Percentiles rank a stretch among this genome's conserved stretches.
Evolutionary conservation across 2,888 invertebrate genomes (phyloP).

Genomic region (Chouioia cunea): DNA sequence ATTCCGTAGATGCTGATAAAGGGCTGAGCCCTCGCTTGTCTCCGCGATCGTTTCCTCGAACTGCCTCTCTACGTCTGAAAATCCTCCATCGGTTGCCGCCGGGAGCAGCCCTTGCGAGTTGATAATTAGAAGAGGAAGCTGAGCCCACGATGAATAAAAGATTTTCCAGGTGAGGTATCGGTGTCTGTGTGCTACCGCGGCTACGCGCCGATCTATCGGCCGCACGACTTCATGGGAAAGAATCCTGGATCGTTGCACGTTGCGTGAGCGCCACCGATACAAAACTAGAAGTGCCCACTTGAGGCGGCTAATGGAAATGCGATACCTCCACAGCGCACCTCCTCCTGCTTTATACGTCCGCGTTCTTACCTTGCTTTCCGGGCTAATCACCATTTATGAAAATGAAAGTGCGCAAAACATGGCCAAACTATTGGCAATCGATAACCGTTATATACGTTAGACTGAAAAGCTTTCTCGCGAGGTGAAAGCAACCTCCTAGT

Average conservation of each 20-base stretch:
- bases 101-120: constrained; percentile 31
- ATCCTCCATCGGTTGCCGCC: not conserved
- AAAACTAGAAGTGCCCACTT: not conserved
- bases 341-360: too few species aligned
- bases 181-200: constrained; percentile 52
- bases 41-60: constrained; percentile 23
- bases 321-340: not conserved
- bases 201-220: constrained; percentile 5
- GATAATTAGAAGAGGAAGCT: constrained; percentile 55
- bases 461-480: too few species aligned
- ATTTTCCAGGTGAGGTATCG: constrained; percentile 44
- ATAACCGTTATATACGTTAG: too few species aligned
- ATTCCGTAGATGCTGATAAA: too few species aligned
- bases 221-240: constrained; percentile 26
- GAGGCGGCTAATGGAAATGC: constrained; percentile 4
- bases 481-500: too few species aligned
- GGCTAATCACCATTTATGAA: too few species aligned
- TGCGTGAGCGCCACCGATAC: constrained; percentile 3
- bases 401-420: too few species aligned
- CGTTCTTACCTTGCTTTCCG: too few species aligned
- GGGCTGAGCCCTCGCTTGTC: too few species aligned
- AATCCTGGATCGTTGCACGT: too few species aligned
- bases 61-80: constrained; percentile 6
- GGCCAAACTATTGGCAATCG: too few species aligned
- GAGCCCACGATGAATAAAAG: constrained; percentile 53